A percentile compares a stretch with the other conserved stretches of the same genome.
phyloP scores from a whole-genome alignment of 2,797 vertebrate genomes.

The Phataginus tricuspis region DNA sequence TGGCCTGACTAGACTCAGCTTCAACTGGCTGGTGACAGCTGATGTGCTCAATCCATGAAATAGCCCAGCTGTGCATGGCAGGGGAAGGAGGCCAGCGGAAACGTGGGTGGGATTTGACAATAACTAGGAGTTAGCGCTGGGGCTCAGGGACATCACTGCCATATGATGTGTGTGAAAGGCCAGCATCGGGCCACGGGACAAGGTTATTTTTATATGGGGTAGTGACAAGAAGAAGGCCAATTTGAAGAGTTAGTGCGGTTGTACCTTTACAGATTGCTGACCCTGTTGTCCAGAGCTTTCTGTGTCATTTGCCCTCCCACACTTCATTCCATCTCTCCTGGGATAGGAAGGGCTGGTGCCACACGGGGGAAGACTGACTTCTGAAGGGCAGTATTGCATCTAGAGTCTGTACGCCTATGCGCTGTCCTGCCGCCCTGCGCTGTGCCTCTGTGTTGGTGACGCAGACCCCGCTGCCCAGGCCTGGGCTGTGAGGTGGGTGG shows the following conservation, averaged over 20 bases:
- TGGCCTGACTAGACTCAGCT: background rate
- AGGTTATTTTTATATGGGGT: background rate
- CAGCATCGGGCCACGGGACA: background rate
- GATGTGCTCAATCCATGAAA: constrained; percentile 8
- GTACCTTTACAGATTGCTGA: background rate
- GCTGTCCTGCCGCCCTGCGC: background rate
- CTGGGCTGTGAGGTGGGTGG: background rate
- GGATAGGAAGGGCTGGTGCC: background rate
- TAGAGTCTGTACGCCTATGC: background rate
- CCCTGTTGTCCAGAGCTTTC: background rate
- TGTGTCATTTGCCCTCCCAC: background rate
- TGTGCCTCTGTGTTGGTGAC: background rate
- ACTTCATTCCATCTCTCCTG: background rate
- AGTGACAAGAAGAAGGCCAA: background rate
- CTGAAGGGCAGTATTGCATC: background rate
- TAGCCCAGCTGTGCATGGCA: background rate
- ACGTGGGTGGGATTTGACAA: background rate
- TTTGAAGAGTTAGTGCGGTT: background rate
- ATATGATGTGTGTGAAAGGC: background rate
- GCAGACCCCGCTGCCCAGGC: background rate
- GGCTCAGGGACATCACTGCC: background rate
- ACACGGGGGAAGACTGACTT: background rate
- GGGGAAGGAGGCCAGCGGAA: background rate
- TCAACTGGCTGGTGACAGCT: background rate
- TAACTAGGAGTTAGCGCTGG: background rate